phyloP scores from a whole-genome alignment of 2,113 vertebrate species.

The Rhinopomastus cyanomelas region DNA sequence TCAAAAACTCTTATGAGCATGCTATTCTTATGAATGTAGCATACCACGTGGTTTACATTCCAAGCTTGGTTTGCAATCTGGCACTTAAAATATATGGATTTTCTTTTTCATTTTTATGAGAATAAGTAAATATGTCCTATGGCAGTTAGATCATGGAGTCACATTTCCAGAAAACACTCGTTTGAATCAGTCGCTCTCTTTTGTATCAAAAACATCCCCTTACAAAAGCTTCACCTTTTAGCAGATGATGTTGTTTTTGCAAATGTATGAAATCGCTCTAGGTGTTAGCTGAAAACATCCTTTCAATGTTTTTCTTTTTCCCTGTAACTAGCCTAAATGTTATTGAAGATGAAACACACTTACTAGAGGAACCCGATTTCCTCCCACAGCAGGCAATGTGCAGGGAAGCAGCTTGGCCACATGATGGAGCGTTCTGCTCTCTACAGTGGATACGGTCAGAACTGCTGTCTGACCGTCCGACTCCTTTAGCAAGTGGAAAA shows the following conservation, averaged over 20 bases:
- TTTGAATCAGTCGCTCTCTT: too few relatives aligned
- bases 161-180: too few relatives aligned
- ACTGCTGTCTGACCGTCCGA: not conserved
- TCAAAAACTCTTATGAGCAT: not conserved
- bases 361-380: accelerated
- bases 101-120: not conserved
- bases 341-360: not conserved
- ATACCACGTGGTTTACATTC: not conserved
- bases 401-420: not conserved
- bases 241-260: too few relatives aligned
- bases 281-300: not conserved
- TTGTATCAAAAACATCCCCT: too few relatives aligned
- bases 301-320: not conserved
- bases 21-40: not conserved
- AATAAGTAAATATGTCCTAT: too few relatives aligned
- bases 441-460: not conserved
- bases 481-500: not conserved
- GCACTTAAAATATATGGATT: not conserved
- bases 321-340: not conserved
- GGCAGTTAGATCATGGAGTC: too few relatives aligned
- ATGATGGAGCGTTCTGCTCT: slow-evolving; percentile 22
- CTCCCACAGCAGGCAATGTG: accelerated
- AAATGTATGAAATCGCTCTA: too few relatives aligned
- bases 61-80: not conserved
- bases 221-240: too few relatives aligned